Base-by-base conservation (phyloP, 2,113 vertebrate species). In the Sinosuthora webbiana region DNA sequence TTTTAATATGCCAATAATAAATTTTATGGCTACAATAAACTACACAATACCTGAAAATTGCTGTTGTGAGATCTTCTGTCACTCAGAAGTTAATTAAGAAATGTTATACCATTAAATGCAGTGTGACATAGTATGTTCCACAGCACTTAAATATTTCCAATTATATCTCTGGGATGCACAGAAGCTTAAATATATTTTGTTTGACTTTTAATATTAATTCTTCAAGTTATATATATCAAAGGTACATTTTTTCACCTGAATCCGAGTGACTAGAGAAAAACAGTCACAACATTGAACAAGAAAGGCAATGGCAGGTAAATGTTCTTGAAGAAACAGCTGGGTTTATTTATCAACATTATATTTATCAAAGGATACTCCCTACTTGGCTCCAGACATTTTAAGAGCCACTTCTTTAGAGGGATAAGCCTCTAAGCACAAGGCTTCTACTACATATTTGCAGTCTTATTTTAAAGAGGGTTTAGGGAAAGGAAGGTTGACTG, bases 1-100 rank as follows among this genome's bases (percentile, higher is more conserved):
- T 91, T 95, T 93, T 91, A 96, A 56, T 76, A 76, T 19, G 35
- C 31, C n/a, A 86, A 35, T 65, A 91, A 83, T 63, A 93, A 97
- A 82, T 89, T 70, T 91, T 74, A 93, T 31, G 86, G n/a, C 39
- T 50, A 73, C 45, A 93, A 77, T 85, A 70, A 94, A 95, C 82
- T 65, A 83, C 87, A 85, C 14, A 82, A 50, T 88, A 94, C 52
- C 20, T 95, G 89, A 67, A 90, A 90, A 95, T 42, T 84, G 21
- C 23, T 90, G 31, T 89, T 84, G 70, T 68, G 74, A 77, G 59
- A 69, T 30, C 49, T 94, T 83, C 17, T 83, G 31, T 28, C 75
- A 89, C 47, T 81, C 39, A 13, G 33, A 91, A 92, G 13, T 93
- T 95, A 95, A 96, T 95, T 95, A 94, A 95, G 60, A 79, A 90